A percentile compares a stretch with the other conserved stretches of the same genome.
Conservation (phyloP, 2,797 vertebrate genomes). For the Menidia menidia region DNA sequence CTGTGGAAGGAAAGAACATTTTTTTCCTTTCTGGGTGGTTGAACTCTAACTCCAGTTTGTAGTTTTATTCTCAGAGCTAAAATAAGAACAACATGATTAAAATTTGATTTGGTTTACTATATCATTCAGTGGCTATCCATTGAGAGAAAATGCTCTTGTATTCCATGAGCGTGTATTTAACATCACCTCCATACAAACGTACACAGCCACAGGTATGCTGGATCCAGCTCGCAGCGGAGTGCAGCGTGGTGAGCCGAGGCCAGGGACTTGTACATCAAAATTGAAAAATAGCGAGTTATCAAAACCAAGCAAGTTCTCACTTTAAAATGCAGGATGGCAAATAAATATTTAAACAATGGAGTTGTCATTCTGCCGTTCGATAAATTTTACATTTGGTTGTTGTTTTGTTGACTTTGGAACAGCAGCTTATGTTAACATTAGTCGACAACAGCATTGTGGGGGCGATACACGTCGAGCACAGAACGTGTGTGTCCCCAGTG, state of each 20-base stretch:
- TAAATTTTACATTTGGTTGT: conserved; percentile 8
- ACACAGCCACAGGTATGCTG: not conserved
- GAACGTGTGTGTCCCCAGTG: conserved; percentile 7
- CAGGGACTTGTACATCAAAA: not conserved
- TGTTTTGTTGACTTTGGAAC: conserved; percentile 22
- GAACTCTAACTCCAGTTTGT: not conserved
- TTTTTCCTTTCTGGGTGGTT: no score
- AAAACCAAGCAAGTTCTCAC: conserved; percentile 1
- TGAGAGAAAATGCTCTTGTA: not conserved
- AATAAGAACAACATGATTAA: not conserved
- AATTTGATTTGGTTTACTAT: not conserved
- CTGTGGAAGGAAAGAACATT: not conserved
- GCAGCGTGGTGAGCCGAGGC: not conserved
- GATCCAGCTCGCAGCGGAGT: not conserved
- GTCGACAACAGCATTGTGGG: conserved; percentile 9
- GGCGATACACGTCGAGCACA: conserved; percentile 3
- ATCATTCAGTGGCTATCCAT: not conserved
- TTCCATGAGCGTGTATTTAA: not conserved
- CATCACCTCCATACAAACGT: not conserved
- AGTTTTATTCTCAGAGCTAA: not conserved
- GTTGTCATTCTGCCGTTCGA: conserved; percentile 11
- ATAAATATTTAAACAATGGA: conserved; percentile 38
- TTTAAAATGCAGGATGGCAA: conserved; percentile 8
- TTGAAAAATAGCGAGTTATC: conserved; percentile 9
- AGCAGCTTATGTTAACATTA: conserved; percentile 1